Evolutionary conservation across 1,140 invertebrate species (phyloP), one percentile per base, ranked within the genome.

Genomic region (Drosophila cardini): DNA sequence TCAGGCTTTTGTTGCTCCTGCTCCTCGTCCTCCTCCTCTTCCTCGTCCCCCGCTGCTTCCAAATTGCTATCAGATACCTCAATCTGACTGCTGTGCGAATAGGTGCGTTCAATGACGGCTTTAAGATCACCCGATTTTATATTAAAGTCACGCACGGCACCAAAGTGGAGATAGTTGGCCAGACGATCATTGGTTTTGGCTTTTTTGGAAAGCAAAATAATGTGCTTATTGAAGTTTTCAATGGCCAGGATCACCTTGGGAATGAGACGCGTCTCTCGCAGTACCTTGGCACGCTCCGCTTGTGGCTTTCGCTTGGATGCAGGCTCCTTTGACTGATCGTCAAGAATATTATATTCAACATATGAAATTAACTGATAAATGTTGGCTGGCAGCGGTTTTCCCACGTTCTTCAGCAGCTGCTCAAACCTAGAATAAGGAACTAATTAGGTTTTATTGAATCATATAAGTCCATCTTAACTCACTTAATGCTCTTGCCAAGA

Each of bases 161-260:
- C 93, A 57, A 92, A 92, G 60, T 94, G 94, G 2, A 94, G 76
- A 69, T 93, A 93, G 79, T 93, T 93, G 1, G 93, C 91, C 40
- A 95, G 78, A 64, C 93, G 93, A 74, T 93, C 92, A 62, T 92
- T 92, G 2, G 93, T 93, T 78, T 94, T 95, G 9, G 93, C 93
- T 79, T 94, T 95, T 48, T 94, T 95, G 2, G 93, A 92, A 32
- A 95, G 85, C 8, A 93, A 63, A 21, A 94, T 93, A 36, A 95
- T 86, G 58, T 93, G 93, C 80, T 94, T 94, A 38, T 94, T 93
- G 58, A 95, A 95, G 70, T 93, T 93, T 90, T 95, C 94, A 10
- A 95, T 93, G 71, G 93, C 93, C 70, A 93, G 93, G 56, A 95
- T 90, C 0, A 94, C 92, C 64, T 93, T 93, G 2, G 94, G 94